phyloP scores from a whole-genome alignment of 1,140 invertebrate genomes.

The Drosophila nigrodunni region DNA sequence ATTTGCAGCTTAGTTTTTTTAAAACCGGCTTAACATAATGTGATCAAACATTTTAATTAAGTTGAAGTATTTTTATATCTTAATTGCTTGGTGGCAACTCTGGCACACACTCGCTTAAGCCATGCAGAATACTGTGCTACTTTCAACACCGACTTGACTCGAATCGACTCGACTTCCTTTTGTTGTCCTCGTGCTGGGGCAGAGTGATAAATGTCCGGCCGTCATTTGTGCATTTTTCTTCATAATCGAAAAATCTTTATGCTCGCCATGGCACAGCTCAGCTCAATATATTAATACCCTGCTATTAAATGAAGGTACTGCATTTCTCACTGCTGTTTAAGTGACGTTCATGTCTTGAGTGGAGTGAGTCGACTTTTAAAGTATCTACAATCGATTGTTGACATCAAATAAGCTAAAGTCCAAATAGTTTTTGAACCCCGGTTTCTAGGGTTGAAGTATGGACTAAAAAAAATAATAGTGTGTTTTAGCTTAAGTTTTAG shows the following conservation, averaged over 20 bases:
- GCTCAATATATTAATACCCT: slow-evolving; percentile 31
- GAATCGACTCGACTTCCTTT: not conserved
- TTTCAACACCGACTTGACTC: slow-evolving; percentile 4
- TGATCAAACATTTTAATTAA: slow-evolving; percentile 41
- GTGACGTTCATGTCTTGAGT: not conserved
- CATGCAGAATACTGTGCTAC: not conserved
- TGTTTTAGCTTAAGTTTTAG: no score
- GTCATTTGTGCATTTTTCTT: slow-evolving; percentile 73
- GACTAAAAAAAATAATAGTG: no score
- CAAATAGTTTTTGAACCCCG: no score
- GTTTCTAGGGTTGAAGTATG: no score
- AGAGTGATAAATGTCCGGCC: slow-evolving; percentile 68
- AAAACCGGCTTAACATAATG: slow-evolving; percentile 28
- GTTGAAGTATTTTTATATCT: slow-evolving; percentile 20
- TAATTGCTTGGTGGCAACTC: slow-evolving; percentile 25
- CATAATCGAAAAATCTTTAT: slow-evolving; percentile 75
- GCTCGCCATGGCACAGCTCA: slow-evolving; percentile 28
- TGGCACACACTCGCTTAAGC: not conserved
- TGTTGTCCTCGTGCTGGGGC: slow-evolving; percentile 26
- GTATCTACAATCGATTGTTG: no score
- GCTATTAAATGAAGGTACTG: not conserved
- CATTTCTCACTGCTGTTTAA: not conserved
- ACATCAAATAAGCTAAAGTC: no score
- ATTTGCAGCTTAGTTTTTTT: slow-evolving; percentile 29
- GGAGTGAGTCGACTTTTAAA: no score